Evolutionary conservation across 2,113 vertebrate species (phyloP).

Genomic region (Albula glossodonta): DNA sequence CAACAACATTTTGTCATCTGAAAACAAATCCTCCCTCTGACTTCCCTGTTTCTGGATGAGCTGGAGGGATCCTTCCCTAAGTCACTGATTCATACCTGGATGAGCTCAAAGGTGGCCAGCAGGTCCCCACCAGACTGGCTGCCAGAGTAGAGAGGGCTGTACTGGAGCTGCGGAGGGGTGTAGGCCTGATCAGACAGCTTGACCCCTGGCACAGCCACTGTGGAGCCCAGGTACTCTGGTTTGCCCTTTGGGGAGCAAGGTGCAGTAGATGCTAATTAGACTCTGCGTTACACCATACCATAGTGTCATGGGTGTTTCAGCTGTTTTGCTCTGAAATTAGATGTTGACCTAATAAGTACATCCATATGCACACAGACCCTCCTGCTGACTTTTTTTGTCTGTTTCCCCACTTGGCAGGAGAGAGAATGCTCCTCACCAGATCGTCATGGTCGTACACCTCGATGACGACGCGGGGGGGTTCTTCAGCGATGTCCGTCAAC

Average conservation of each 20-base stretch:
- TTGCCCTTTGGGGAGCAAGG: conserved; percentile 75
- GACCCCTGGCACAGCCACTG: conserved; percentile 81
- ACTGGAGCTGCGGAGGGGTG: conserved; percentile 78
- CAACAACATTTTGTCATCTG: neutral
- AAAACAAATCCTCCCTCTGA: neutral
- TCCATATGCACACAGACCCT: no score
- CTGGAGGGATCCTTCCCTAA: no score
- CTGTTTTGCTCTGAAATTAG: no score
- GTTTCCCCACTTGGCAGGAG: no score
- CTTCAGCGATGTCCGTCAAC: conserved; percentile 68
- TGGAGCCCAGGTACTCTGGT: conserved; percentile 89
- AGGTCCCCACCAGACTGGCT: conserved; percentile 86
- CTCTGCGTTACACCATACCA: neutral
- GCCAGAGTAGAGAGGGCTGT: conserved; percentile 85
- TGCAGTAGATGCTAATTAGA: neutral
- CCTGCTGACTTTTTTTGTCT: no score
- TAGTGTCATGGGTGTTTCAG: neutral
- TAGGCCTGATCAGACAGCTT: conserved; percentile 71
- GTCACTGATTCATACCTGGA: conserved; percentile 73
- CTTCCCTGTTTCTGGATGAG: no score
- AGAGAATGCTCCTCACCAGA: conserved; percentile 67
- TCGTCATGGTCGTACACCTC: conserved; percentile 93
- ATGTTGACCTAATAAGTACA: no score
- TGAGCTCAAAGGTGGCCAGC: conserved; percentile 88
- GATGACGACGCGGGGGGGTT: conserved; percentile 78